Conservation (phyloP, 1,140 invertebrate species). For the Eupristina koningsbergeri region DNA sequence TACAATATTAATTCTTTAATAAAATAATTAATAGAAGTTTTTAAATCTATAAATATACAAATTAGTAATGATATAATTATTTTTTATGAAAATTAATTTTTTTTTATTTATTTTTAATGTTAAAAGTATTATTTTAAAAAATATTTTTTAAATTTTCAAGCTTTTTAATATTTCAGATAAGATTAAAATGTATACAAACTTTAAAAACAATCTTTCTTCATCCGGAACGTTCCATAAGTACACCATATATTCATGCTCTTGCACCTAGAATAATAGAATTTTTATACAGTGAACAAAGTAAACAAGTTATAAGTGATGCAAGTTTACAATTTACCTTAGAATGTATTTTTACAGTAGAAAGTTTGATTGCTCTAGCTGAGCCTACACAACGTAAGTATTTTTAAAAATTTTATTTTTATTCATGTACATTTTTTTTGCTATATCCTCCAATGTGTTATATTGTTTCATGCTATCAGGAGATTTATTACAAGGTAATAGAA, state of each 20-base stretch:
- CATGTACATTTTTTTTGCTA: constrained; percentile 8
- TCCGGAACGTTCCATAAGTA: constrained; percentile 79
- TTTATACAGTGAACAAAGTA: constrained; percentile 78
- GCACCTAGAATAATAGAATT: constrained; percentile 83
- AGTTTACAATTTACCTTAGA: constrained; percentile 80
- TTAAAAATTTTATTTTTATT: background rate
- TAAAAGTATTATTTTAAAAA: too few relatives aligned
- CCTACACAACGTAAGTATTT: constrained; percentile 83
- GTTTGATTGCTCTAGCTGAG: constrained; percentile 82
- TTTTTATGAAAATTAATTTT: too few relatives aligned
- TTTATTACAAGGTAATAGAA: constrained; percentile 72
- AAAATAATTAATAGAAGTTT: background rate
- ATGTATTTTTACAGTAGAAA: constrained; percentile 81
- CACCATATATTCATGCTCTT: constrained; percentile 87
- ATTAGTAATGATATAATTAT: too few relatives aligned
- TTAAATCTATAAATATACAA: background rate
- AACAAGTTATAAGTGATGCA: constrained; percentile 75
- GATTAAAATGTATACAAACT: constrained; percentile 85
- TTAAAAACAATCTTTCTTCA: constrained; percentile 83
- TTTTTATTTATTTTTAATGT: too few relatives aligned
- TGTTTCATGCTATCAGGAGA: constrained; percentile 74
- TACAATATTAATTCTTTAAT: background rate
- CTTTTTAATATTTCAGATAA: constrained; percentile 74
- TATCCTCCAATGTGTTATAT: constrained; percentile 25
- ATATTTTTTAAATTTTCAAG: background rate